Percentiles rank a stretch among this genome's conserved stretches.
Conservation (phyloP, 2,113 vertebrate genomes). For the Apodemus speciosus region DNA sequence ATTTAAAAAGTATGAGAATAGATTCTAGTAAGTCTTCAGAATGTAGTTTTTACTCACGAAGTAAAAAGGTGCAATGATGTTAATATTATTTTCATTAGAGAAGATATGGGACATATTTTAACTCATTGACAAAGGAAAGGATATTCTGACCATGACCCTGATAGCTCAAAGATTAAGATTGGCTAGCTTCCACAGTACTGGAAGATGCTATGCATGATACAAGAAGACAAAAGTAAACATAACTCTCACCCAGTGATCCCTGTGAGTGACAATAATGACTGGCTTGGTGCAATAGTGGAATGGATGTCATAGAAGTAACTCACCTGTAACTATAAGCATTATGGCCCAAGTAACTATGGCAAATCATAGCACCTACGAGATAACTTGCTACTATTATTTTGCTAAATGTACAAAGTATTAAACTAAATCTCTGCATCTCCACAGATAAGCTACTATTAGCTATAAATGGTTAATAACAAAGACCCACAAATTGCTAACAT, state of each 20-base stretch:
- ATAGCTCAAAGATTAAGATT: not conserved
- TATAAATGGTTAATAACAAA: not conserved
- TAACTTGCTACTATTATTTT: not conserved
- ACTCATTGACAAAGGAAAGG: not conserved
- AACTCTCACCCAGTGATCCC: not conserved
- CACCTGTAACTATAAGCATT: not conserved
- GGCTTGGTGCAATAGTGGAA: not conserved
- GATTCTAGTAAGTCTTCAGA: not conserved
- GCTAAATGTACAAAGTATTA: not conserved
- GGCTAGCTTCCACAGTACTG: not conserved
- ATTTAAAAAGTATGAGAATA: not conserved
- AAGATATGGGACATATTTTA: not conserved
- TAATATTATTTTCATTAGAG: not conserved
- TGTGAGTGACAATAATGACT: not conserved
- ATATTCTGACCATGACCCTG: not conserved
- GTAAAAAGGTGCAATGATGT: not conserved
- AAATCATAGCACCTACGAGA: not conserved
- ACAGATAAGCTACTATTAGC: not conserved
- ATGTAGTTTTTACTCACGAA: not conserved
- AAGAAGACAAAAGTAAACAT: not conserved
- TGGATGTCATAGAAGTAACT: not conserved
- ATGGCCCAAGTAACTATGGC: not conserved
- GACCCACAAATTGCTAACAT: not conserved
- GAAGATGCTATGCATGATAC: not conserved
- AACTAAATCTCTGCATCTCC: not conserved